Percentiles rank a stretch among this genome's conserved stretches.
Conservation (phyloP, 2,113 vertebrate genomes). For the Oncorhynchus masou region DNA sequence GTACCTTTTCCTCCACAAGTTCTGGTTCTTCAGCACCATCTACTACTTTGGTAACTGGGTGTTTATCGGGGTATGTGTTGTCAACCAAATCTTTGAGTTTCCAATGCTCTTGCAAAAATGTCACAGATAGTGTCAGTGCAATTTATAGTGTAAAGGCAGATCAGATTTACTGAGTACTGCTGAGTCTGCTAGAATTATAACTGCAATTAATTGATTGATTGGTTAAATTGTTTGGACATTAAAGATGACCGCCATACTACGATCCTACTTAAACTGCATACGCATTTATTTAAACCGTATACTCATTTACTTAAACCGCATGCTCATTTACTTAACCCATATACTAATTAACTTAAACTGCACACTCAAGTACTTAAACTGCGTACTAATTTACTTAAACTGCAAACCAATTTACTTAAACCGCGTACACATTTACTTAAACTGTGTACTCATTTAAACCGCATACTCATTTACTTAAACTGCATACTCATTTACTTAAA, state of each 20-base stretch:
- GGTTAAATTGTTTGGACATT: too few species aligned
- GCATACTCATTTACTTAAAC: too few species aligned
- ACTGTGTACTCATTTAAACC: accelerated
- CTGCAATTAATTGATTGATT: not conserved
- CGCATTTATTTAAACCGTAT: too few species aligned
- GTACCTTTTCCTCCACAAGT: conserved; percentile 96
- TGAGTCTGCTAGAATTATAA: not conserved
- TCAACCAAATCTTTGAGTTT: not conserved
- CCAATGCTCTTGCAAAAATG: not conserved
- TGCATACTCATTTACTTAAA: too few species aligned
- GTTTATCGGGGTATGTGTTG: conserved; percentile 85
- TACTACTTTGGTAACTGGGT: conserved; percentile 99
- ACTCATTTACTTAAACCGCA: too few species aligned
- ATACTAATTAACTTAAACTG: too few species aligned
- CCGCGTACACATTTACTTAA: too few species aligned
- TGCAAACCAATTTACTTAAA: too few species aligned
- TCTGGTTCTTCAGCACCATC: conserved; percentile 97
- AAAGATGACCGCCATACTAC: too few species aligned
- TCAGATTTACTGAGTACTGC: not conserved
- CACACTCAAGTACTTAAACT: accelerated
- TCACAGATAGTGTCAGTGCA: not conserved
- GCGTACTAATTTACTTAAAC: too few species aligned
- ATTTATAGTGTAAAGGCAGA: not conserved
- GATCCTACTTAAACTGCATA: too few species aligned
- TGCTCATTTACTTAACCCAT: too few species aligned